Conservation (phyloP, 2,113 vertebrate species). For the Clupea harengus region DNA sequence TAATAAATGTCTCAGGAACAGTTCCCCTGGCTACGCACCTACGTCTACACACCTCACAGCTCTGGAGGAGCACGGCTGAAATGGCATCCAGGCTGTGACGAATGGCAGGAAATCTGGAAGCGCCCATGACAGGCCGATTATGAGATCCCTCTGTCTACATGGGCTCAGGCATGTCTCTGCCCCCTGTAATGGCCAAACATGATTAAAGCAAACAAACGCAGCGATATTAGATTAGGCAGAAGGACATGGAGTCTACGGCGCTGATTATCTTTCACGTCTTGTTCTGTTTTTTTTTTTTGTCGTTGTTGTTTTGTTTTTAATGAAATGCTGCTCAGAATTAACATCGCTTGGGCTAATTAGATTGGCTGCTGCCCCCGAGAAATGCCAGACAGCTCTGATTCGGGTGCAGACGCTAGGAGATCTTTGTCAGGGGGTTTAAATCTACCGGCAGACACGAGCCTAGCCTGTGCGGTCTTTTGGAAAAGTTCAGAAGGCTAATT, state of each 20-base stretch:
- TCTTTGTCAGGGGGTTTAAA: slow-evolving; percentile 59
- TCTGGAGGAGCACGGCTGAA: slow-evolving; percentile 44
- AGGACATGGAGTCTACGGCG: slow-evolving; percentile 68
- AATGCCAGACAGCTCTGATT: slow-evolving; percentile 64
- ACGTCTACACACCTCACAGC: background rate
- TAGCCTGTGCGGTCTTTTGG: slow-evolving; percentile 53
- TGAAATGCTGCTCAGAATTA: slow-evolving; percentile 74
- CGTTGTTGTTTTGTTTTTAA: slow-evolving; percentile 57
- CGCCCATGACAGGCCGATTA: slow-evolving; percentile 66
- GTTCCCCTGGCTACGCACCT: background rate
- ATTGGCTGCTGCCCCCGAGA: slow-evolving; percentile 62
- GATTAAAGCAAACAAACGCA: slow-evolving; percentile 73
- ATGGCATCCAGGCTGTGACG: slow-evolving; percentile 58
- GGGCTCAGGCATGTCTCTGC: slow-evolving; percentile 57
- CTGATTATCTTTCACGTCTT: slow-evolving; percentile 59
- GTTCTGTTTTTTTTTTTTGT: background rate
- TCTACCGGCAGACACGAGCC: slow-evolving; percentile 44
- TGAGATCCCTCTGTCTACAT: slow-evolving; percentile 64
- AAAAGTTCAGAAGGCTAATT: slow-evolving; percentile 58
- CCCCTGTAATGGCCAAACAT: slow-evolving; percentile 63
- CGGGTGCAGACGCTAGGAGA: slow-evolving; percentile 61
- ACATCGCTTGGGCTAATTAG: slow-evolving; percentile 67
- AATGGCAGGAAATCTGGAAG: slow-evolving; percentile 67
- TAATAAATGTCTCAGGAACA: background rate
- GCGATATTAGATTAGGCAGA: slow-evolving; percentile 70